Evolutionary conservation across 2,797 vertebrate genomes (phyloP).

Genomic region (Mus minutoides): DNA sequence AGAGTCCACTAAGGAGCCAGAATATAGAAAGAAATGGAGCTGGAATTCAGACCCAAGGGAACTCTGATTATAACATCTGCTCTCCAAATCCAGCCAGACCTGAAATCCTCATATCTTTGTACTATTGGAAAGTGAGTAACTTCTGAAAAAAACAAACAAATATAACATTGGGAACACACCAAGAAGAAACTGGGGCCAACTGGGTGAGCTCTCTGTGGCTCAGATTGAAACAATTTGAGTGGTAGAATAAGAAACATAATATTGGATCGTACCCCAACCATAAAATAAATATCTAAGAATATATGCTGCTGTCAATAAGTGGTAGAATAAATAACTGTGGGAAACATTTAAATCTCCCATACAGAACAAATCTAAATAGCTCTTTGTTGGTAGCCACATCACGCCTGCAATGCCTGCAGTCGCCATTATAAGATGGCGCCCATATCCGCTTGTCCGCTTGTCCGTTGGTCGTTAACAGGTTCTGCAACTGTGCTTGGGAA

Average conservation of each 20-base stretch:
- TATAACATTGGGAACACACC: background rate
- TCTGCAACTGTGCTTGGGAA: no score
- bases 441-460: no score
- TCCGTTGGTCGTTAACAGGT: no score
- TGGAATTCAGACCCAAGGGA: background rate
- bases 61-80: background rate
- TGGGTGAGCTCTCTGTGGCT: background rate
- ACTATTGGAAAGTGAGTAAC: slow-evolving; percentile 3
- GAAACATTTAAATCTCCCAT: background rate
- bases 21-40: background rate
- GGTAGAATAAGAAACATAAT: background rate
- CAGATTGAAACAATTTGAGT: background rate
- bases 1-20: background rate
- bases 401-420: no score
- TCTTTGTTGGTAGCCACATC: no score
- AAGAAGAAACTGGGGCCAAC: slow-evolving; percentile 7
- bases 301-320: slow-evolving; percentile 30
- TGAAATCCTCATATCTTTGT: background rate
- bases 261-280: slow-evolving; percentile 2
- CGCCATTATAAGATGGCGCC: no score
- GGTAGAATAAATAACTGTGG: background rate
- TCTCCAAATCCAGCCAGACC: background rate
- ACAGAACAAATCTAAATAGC: background rate
- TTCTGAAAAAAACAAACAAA: background rate
- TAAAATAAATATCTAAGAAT: slow-evolving; percentile 25